Conservation (phyloP, 2,797 vertebrate species). For the Aldrovandia affinis region DNA sequence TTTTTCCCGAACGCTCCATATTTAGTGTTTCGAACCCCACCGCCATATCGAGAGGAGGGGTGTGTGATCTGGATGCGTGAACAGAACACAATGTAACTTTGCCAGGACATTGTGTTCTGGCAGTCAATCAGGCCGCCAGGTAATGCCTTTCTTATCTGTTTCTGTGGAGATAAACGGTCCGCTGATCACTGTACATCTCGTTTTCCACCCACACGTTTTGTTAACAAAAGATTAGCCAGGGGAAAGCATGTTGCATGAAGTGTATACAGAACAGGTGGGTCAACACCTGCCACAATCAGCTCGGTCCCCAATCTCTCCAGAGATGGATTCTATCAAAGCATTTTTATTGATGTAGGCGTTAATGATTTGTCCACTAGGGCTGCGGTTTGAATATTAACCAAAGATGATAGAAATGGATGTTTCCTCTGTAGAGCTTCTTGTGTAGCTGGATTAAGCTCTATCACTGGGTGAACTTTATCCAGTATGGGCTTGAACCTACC, state of each 20-base stretch:
- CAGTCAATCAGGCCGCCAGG: background rate
- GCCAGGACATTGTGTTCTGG: constrained; percentile 5
- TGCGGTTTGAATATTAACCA: background rate
- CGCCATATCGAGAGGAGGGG: background rate
- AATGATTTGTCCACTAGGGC: background rate
- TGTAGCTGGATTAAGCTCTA: background rate
- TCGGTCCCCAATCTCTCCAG: background rate
- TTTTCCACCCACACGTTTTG: background rate
- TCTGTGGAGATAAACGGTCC: background rate
- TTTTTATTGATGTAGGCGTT: background rate
- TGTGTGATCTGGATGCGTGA: background rate
- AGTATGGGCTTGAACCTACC: no score
- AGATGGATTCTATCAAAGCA: background rate
- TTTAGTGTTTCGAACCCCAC: background rate
- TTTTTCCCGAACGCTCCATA: background rate
- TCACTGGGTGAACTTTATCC: background rate
- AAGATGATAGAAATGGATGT: background rate
- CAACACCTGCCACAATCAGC: background rate
- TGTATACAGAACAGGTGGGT: background rate
- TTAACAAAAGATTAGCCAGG: constrained; percentile 4
- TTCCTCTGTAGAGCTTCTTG: background rate
- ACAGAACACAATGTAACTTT: background rate
- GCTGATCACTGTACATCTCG: background rate
- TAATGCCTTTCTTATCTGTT: constrained; percentile 11
- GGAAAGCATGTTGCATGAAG: background rate